Evolutionary conservation across 2,113 vertebrate genomes (phyloP).

Genomic region (Cheirogaleus medius): DNA sequence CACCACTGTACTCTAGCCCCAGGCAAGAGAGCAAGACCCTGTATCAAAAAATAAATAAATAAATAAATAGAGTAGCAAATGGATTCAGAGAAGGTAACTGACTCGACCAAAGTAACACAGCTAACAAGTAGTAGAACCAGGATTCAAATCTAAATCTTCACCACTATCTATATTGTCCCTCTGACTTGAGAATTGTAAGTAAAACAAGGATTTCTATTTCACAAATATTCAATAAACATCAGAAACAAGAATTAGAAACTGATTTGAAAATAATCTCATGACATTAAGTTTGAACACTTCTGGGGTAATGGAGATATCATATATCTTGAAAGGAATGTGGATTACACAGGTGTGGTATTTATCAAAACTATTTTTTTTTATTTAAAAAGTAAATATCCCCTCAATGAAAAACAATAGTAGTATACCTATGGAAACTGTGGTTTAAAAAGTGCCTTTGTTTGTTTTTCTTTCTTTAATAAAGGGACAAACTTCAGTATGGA

Average conservation of each 20-base stretch:
- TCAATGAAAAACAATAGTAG: neutral
- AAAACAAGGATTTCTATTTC: neutral
- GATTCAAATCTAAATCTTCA: neutral
- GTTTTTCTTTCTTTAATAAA: slow-evolving; percentile 15
- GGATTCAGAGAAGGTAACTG: neutral
- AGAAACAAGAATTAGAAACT: neutral
- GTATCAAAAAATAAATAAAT: too few relatives aligned
- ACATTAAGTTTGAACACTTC: neutral
- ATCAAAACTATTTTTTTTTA: neutral
- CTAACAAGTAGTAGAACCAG: neutral
- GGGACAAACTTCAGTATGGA: neutral
- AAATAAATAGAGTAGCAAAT: neutral
- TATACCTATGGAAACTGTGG: neutral
- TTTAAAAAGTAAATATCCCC: neutral
- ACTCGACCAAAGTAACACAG: neutral
- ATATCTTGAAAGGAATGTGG: neutral
- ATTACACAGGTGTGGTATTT: neutral
- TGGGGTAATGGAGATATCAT: neutral
- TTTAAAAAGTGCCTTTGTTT: neutral
- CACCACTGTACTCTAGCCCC: too few relatives aligned
- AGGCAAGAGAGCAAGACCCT: too few relatives aligned
- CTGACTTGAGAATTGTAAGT: neutral
- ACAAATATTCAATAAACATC: neutral
- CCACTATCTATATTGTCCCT: neutral
- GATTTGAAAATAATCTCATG: neutral